Conservation (phyloP, 2,113 vertebrate genomes). For the Illadopsis cleaveri region DNA sequence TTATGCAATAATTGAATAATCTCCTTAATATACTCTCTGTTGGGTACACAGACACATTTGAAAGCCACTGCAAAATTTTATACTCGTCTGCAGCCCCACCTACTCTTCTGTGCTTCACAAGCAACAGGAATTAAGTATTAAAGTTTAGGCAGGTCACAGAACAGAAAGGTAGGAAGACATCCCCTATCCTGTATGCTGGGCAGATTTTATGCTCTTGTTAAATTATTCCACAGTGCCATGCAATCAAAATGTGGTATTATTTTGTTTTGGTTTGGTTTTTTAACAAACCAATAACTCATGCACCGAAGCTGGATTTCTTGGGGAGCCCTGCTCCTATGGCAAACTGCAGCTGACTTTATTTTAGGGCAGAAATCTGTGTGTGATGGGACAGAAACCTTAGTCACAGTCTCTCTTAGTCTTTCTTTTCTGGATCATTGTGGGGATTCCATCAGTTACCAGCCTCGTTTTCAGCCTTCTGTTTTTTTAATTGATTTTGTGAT, state of each 20-base stretch:
- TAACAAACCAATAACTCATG: background rate
- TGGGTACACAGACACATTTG: background rate
- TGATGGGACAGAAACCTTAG: background rate
- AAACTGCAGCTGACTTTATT: background rate
- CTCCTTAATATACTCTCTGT: background rate
- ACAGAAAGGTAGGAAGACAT: background rate
- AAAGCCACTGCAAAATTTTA: background rate
- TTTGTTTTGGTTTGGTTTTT: background rate
- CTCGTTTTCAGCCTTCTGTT: background rate
- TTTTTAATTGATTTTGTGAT: background rate
- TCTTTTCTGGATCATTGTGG: background rate
- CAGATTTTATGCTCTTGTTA: background rate
- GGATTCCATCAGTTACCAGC: background rate
- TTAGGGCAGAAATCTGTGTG: background rate
- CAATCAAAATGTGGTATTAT: background rate
- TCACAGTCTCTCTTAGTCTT: background rate
- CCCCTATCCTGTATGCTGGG: too few relatives aligned
- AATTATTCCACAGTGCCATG: background rate
- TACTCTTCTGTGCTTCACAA: background rate
- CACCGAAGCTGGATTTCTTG: background rate
- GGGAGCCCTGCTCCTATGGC: background rate
- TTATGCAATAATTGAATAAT: constrained; percentile 36
- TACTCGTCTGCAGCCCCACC: rapidly evolving
- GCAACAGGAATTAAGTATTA: background rate
- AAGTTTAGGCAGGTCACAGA: background rate